These are phyloP conservation scores for Pterocles gutturalis DNA, from an alignment of 2,113 vertebrate species.

Conservation along the genomic window DNA sequence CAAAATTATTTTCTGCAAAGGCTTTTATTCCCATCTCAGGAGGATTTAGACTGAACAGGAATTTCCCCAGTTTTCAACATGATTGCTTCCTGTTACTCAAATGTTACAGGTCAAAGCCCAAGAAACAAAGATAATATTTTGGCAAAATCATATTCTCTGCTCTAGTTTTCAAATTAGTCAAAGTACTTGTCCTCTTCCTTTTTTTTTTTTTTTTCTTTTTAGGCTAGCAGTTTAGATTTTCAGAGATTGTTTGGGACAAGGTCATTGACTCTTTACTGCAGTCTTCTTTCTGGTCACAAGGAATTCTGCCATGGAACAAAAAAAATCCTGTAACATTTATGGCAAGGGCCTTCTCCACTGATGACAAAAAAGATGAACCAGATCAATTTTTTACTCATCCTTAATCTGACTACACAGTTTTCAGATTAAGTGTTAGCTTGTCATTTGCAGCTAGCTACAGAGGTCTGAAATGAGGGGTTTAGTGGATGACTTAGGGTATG, in stretches of 20 bases:
- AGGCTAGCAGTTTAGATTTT: not conserved
- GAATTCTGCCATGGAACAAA: not conserved
- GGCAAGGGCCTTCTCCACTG: not conserved
- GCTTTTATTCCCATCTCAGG: not conserved
- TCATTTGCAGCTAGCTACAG: not conserved
- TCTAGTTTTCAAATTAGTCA: not conserved
- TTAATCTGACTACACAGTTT: not conserved
- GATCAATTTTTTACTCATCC: not conserved
- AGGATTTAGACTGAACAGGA: not conserved
- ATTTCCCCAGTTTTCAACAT: not conserved
- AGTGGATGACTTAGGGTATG: not conserved
- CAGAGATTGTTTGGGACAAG: not conserved
- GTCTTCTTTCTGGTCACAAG: not conserved
- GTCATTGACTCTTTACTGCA: not conserved
- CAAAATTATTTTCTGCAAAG: not conserved
- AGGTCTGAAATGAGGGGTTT: not conserved
- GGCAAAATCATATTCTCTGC: not conserved
- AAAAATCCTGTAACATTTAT: not conserved
- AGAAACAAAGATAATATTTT: not conserved
- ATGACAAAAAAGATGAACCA: not conserved
- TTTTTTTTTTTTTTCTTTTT: not conserved
- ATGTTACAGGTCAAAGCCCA: not conserved
- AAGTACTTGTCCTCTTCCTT: too few species aligned
- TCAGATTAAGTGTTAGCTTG: not conserved
- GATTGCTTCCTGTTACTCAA: not conserved